These are phyloP conservation scores for Hypercompe scribonia DNA, from an alignment of 2,888 invertebrate species.

Conservation along the genomic window DNA sequence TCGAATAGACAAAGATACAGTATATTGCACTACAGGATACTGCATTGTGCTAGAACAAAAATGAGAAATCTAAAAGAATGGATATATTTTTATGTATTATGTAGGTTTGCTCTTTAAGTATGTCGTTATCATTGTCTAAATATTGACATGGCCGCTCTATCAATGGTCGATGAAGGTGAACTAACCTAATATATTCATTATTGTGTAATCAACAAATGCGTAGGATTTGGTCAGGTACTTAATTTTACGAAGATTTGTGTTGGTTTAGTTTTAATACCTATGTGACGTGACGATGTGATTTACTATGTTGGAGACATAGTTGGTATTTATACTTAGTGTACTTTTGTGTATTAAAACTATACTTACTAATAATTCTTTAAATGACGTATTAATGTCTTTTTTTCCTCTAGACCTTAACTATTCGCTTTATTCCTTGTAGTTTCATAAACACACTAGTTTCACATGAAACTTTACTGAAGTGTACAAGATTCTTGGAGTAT, in stretches of 20 bases:
- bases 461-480: no score
- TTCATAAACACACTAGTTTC: no score
- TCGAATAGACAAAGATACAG: not conserved
- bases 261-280: not conserved
- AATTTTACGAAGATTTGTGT: not conserved
- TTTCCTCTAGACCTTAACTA: no score
- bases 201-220: slow-evolving; percentile 15
- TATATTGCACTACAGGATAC: no score
- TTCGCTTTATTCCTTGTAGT: no score
- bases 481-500: no score
- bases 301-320: not conserved
- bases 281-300: not conserved
- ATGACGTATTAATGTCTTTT: not conserved
- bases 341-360: not conserved
- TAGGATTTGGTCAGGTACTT: slow-evolving; percentile 6
- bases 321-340: no score
- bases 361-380: not conserved
- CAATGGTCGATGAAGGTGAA: slow-evolving; percentile 20
- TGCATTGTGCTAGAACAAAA: no score
- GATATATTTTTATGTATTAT: not conserved
- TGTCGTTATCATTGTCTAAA: slow-evolving; percentile 4
- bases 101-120: slow-evolving; percentile 1
- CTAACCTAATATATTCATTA: slow-evolving; percentile 17
- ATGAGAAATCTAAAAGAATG: no score
- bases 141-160: slow-evolving; percentile 15